phyloP scores from a whole-genome alignment of 2,888 invertebrate species.

The Gibbula magus region DNA sequence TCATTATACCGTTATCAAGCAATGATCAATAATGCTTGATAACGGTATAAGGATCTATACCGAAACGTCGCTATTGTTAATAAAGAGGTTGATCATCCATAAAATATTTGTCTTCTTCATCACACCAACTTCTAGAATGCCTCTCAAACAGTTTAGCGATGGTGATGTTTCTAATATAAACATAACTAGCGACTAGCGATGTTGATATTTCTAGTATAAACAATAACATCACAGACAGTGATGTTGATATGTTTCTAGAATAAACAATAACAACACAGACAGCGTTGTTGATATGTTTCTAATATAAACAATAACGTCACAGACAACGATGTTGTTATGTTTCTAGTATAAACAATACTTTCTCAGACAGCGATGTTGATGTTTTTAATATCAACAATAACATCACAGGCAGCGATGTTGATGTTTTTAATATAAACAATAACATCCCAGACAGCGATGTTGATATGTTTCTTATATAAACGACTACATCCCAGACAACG shows the following conservation, averaged over 20 bases:
- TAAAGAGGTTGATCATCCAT: no score
- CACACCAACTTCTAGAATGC: no score
- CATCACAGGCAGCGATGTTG: neutral
- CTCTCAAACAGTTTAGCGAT: no score
- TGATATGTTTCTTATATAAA: neutral
- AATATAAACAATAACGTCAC: neutral
- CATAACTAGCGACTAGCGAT: no score
- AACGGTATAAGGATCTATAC: no score
- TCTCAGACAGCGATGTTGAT: neutral
- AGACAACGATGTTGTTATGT: neutral
- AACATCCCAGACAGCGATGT: neutral
- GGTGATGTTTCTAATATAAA: no score
- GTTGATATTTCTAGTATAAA: neutral
- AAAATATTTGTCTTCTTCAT: no score
- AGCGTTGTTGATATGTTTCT: neutral
- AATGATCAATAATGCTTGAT: no score
- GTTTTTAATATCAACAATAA: neutral
- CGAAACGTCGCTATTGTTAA: no score
- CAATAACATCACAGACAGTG: neutral
- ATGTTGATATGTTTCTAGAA: neutral
- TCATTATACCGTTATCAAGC: no score
- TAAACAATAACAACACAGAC: neutral
- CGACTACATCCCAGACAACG: no score
- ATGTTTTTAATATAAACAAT: neutral
- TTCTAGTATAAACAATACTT: neutral